These are phyloP conservation scores for Coleophora deauratella DNA, from an alignment of 2,888 invertebrate genomes.

Conservation along the genomic window DNA sequence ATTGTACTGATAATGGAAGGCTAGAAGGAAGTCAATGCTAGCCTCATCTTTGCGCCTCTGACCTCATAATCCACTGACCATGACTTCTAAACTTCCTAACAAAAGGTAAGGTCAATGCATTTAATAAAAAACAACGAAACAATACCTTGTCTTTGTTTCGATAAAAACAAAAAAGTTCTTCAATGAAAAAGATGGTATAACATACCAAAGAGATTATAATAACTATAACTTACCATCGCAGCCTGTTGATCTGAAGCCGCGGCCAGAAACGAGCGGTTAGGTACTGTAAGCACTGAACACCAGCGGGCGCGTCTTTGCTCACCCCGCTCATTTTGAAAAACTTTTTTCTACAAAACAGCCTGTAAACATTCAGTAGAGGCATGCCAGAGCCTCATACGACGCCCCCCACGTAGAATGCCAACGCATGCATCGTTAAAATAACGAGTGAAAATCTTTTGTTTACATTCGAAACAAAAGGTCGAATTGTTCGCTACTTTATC, in stretches of 20 bases:
- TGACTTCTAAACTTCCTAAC: neutral
- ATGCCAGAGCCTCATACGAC: constrained; percentile 24
- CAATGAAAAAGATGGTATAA: too few species aligned
- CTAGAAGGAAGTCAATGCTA: too few species aligned
- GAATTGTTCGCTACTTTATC: neutral
- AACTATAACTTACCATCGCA: constrained; percentile 73
- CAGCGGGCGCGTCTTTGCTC: constrained; percentile 76
- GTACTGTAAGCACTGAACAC: constrained; percentile 75
- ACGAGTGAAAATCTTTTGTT: constrained; percentile 30
- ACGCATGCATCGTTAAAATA: constrained; percentile 30
- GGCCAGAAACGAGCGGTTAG: constrained; percentile 72
- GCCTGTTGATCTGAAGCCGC: constrained; percentile 75
- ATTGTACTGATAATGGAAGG: too few species aligned
- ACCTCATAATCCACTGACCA: too few species aligned
- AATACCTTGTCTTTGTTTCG: too few species aligned
- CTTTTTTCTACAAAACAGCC: constrained; percentile 28
- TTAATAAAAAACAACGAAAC: too few species aligned
- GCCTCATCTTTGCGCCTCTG: too few species aligned
- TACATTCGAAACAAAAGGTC: constrained; percentile 17
- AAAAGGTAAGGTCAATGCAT: too few species aligned
- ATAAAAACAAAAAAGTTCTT: too few species aligned
- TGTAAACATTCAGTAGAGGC: constrained; percentile 18
- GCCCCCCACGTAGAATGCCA: constrained; percentile 14
- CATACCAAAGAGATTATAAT: too few species aligned
- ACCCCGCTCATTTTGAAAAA: constrained; percentile 69